Evolutionary conservation across 2,113 vertebrate species (phyloP).

Genomic region (Indicator indicator): DNA sequence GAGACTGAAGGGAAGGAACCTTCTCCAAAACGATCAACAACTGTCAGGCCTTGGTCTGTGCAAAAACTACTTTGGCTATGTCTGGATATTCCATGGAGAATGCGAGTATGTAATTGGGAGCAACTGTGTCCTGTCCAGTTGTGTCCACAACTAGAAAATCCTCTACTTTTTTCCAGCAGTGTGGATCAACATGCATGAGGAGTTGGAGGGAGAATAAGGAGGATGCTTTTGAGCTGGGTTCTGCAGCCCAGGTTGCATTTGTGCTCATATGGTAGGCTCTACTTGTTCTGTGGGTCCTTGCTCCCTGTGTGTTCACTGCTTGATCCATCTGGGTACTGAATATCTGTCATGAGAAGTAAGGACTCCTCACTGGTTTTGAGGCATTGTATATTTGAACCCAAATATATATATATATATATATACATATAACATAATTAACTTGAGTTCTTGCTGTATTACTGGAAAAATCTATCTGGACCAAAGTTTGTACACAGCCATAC

Average conservation of each 20-base stretch:
- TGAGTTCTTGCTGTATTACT: neutral
- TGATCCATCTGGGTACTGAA: neutral
- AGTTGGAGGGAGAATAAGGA: neutral
- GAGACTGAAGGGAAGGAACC: neutral
- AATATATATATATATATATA: too few species aligned
- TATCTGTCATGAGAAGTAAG: neutral
- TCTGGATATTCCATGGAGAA: neutral
- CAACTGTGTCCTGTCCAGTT: neutral
- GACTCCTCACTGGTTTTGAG: neutral
- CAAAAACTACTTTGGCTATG: neutral
- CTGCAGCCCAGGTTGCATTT: neutral
- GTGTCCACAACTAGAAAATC: neutral
- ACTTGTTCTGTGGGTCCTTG: accelerated
- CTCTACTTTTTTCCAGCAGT: neutral
- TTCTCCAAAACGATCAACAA: neutral
- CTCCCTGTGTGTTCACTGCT: neutral
- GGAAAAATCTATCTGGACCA: neutral
- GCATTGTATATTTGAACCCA: neutral
- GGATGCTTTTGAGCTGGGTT: neutral
- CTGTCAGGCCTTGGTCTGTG: neutral
- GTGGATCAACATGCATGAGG: neutral
- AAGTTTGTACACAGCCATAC: neutral
- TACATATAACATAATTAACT: neutral
- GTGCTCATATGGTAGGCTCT: neutral
- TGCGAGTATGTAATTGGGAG: neutral